These are phyloP conservation scores for Colistium nudipinnis DNA, from an alignment of 2,113 vertebrate species.

Conservation along the genomic window DNA sequence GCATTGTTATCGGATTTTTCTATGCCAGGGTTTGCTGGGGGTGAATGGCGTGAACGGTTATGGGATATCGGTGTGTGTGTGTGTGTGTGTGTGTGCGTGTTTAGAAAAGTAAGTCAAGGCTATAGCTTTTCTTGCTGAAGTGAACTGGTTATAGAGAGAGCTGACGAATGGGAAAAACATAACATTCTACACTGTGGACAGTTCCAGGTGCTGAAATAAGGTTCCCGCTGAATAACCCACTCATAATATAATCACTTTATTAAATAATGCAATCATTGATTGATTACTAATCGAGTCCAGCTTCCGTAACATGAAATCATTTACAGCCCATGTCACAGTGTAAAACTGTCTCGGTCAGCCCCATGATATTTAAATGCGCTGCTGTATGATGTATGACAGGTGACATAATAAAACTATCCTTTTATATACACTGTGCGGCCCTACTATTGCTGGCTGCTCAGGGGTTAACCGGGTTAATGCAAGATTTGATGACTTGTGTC, in stretches of 20 bases:
- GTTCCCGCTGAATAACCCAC: background rate
- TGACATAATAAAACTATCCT: constrained; percentile 30
- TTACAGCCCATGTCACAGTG: too few relatives aligned
- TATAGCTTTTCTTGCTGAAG: background rate
- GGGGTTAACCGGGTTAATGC: constrained; percentile 33
- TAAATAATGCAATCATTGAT: constrained; percentile 1
- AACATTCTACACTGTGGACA: constrained; percentile 8
- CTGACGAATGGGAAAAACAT: too few relatives aligned
- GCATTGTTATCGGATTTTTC: background rate
- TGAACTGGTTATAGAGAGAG: background rate
- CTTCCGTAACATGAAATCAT: too few relatives aligned
- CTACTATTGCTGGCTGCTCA: constrained; percentile 27
- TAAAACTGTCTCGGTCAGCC: constrained; percentile 25
- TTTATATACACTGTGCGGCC: constrained; percentile 29
- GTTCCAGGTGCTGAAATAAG: constrained; percentile 9
- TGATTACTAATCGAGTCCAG: too few relatives aligned
- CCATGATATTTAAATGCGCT: constrained; percentile 36
- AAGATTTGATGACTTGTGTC: constrained; percentile 11
- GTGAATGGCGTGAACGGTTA: too few relatives aligned
- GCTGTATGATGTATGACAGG: constrained; percentile 32
- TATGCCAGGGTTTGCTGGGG: too few relatives aligned
- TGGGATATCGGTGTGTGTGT: too few relatives aligned
- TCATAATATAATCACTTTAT: constrained; percentile 6
- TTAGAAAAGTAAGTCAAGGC: background rate
- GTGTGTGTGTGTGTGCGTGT: background rate